Base-by-base conservation (phyloP, 2,113 vertebrate genomes). In the Hyaena hyaena region DNA sequence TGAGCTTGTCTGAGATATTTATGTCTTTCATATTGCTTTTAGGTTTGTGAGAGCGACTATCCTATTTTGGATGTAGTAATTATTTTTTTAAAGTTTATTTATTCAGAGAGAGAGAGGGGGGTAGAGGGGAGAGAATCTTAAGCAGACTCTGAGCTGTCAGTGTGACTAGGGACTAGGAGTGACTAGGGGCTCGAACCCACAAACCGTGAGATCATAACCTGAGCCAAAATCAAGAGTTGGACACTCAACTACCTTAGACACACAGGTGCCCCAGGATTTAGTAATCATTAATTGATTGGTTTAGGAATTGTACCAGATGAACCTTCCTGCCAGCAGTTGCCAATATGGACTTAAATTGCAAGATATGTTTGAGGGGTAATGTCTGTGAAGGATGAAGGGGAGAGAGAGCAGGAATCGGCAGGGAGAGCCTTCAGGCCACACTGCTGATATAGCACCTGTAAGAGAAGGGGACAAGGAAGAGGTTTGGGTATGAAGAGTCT, bases 261-360 rank as follows among this genome's bases (percentile, higher is more conserved):
- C 58, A 19, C 58, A 23, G 58, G 19, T 61, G 58, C 58, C 21
- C 58, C 21, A 61, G n/a, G n/a, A 71, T 39, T 19, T 71, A 10
- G 69, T 23, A 39, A 71, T 71, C 17, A 21, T 71, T 71, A 23
- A 35, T 71, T 23, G 39, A 48, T 58, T 65, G 58, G 39, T 84
- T 95, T 94, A 80, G 61, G 53, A 79, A 76, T 92, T 93, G 39
- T 71, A 69, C 66, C 66, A 17, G 16, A 33, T 7, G 66, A 33
- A 16, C 33, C 33, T 33, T 69, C 45, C 69, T 92, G 43, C 43
- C 61, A 83, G 26, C 73, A 77, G 35, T 84, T 21, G 12, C 21
- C 71, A 66, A 82, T 53, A 53, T 48, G 39, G 31, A 83, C 95
- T 94, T 65, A 92, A 93, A 95, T 89, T 77, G 66, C 45, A 88